Evolutionary conservation across 2,888 invertebrate species (phyloP).

Genomic region (Heteromurus nitidus): DNA sequence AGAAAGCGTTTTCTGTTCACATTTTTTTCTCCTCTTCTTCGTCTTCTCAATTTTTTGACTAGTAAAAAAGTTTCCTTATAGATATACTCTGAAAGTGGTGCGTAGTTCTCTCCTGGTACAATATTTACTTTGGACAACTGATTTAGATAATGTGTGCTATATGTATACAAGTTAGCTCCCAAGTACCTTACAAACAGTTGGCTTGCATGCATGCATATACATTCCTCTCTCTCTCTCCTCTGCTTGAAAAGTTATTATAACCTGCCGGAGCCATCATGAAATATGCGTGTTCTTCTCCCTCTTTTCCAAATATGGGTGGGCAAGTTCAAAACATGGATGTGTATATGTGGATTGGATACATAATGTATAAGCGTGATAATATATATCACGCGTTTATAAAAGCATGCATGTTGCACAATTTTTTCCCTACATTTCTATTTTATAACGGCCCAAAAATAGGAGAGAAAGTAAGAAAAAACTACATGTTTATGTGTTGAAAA

Average conservation of each 20-base stretch:
- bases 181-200: no score
- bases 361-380: no score
- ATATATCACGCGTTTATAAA: background rate
- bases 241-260: slow-evolving; percentile 7
- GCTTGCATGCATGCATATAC: background rate
- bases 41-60: no score
- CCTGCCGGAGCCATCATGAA: background rate
- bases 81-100: background rate
- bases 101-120: background rate
- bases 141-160: slow-evolving; percentile 30
- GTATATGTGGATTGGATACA: no score
- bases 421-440: slow-evolving; percentile 20
- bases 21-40: background rate
- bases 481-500: background rate
- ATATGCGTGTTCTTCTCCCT: no score
- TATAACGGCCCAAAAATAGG: slow-evolving; percentile 25
- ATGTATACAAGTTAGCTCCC: no score
- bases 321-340: no score
- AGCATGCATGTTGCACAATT: background rate
- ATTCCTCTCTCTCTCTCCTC: background rate
- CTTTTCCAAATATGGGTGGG: no score
- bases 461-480: background rate
- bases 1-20: background rate
- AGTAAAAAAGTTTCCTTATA: no score
- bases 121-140: slow-evolving; percentile 44